These are phyloP conservation scores for Calcarius lapponicus DNA, from an alignment of 2,797 vertebrate genomes.

Conservation along the genomic window DNA sequence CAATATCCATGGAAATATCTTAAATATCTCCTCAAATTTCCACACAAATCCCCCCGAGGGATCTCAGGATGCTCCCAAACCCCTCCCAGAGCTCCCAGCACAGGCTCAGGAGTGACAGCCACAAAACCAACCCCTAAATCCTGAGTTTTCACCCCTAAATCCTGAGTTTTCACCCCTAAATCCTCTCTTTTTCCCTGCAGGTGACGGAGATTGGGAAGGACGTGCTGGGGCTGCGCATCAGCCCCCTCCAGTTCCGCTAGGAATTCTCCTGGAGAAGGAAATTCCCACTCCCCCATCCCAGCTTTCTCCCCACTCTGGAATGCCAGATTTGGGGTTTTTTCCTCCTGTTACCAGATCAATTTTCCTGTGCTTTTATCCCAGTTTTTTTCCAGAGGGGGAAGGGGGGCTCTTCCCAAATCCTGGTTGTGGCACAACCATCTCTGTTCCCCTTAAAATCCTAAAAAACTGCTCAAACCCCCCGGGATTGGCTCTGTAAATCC, in stretches of 20 bases:
- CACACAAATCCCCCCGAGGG: accelerated
- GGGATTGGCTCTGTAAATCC: neutral
- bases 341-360: accelerated
- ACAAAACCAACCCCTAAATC: neutral
- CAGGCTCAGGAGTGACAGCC: neutral
- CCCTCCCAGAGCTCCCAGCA: neutral
- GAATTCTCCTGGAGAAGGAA: neutral
- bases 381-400: neutral
- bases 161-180: accelerated
- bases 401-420: neutral
- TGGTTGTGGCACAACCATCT: neutral
- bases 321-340: neutral
- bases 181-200: conserved; percentile 63
- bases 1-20: accelerated
- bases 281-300: neutral
- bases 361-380: accelerated
- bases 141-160: accelerated
- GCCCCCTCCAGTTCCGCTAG: conserved; percentile 95
- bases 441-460: accelerated
- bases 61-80: accelerated
- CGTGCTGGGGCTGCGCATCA: conserved; percentile 93
- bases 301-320: neutral
- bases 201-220: conserved; percentile 96
- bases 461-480: neutral
- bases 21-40: too few relatives aligned